Evolutionary conservation across 1,140 invertebrate species (phyloP).

Genomic region (Triops cancriformis): DNA sequence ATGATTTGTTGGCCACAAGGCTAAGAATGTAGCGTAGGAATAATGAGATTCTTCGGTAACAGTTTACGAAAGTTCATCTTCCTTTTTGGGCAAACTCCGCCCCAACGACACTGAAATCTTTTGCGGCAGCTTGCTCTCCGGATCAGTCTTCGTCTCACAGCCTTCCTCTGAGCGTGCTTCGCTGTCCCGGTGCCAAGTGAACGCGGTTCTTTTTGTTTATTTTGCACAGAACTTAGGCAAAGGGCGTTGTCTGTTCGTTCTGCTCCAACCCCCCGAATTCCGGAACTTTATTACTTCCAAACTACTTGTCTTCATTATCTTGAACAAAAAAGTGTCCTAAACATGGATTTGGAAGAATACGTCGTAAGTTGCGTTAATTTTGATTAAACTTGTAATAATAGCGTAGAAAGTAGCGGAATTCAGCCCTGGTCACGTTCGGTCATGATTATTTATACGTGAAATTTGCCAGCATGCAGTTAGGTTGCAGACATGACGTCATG

Average conservation of each 20-base stretch:
- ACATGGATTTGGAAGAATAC: not conserved
- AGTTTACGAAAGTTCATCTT: not conserved
- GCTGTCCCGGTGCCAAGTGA: not conserved
- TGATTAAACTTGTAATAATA: not conserved
- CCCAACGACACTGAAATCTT: not conserved
- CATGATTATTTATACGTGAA: not conserved
- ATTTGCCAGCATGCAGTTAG: conserved; percentile 6
- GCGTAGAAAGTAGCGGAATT: not conserved
- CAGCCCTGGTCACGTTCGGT: not conserved
- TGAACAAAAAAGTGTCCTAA: not conserved
- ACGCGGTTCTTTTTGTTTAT: not conserved
- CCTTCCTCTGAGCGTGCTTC: not conserved
- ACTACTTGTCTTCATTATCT: not conserved
- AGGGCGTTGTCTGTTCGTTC: not conserved
- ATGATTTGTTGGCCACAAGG: not conserved
- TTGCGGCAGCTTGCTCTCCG: not conserved
- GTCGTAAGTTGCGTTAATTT: not conserved
- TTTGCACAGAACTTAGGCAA: not conserved
- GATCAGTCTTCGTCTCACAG: not conserved
- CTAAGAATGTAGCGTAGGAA: not conserved
- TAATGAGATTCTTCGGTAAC: not conserved
- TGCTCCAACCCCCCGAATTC: not conserved
- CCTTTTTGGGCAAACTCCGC: not conserved
- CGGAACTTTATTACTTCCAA: not conserved
- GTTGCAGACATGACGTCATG: conserved; percentile 9